Evolutionary conservation across 2,113 vertebrate genomes (phyloP), one percentile per base, ranked within the genome.

Genomic region (Lophochroa leadbeateri): DNA sequence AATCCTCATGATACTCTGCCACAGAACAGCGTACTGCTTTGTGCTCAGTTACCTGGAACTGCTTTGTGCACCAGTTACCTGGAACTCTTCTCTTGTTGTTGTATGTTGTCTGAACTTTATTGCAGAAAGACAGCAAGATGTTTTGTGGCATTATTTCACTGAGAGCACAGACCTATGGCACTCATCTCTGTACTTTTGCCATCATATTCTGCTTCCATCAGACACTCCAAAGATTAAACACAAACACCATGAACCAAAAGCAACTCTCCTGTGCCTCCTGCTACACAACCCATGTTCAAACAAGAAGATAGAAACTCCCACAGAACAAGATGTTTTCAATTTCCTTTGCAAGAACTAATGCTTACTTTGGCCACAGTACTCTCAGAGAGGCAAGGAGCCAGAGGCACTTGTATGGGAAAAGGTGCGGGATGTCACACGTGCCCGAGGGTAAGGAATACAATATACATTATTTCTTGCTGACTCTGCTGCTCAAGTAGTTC

Each of bases 281-380:
- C 80, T 78, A 43, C 41, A 50, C 23, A 89, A 68, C 23, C 10
- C 47, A 50, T 0, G 0, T 86, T 80, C 43, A 71, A 88, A 74
- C 0, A 37, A 55, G 65, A 74, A 70, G 63, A 77, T 1, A 80
- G 43, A 77, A 88, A 37, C 35, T 86, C 43, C 50, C 68, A 83
- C 24, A 52, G 64, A 44, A 67, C 31, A 94, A 83, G 43, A 57
- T 19, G 70, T 57, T 87, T 96, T 91, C 84, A 82, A 44, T 91
- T 90, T 88, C 29, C 23, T 83, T 90, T 86, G 25, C 76, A 83
- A 90, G 47, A 64, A 52, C 8, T 63, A 90, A 39, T 81, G 86
- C 68, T 75, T 95, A 47, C 79, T 96, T 96, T 88, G 93, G 79
- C 79, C 76, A n/a, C 76, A 39, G n/a, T 17, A 55, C 47, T 31